Conservation (phyloP, 2,113 vertebrate species). For the Pungitius pungitius region DNA sequence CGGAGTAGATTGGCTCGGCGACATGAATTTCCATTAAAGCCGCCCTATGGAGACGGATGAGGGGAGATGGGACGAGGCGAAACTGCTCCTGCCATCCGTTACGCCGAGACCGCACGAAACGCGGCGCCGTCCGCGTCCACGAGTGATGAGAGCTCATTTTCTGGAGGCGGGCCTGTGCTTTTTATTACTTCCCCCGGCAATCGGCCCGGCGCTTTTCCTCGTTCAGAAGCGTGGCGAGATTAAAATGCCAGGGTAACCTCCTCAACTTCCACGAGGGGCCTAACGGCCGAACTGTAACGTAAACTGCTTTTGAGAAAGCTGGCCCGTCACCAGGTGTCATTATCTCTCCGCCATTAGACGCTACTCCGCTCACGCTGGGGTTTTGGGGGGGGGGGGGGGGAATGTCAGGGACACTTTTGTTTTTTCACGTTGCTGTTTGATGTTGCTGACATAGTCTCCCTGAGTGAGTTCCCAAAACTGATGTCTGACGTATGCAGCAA, state of each 20-base stretch:
- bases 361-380: constrained; percentile 68
- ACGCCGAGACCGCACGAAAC: constrained; percentile 35
- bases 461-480: constrained; percentile 72
- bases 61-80: constrained; percentile 61
- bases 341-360: constrained; percentile 74
- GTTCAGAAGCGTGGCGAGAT: constrained; percentile 65
- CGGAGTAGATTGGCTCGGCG: constrained; percentile 73
- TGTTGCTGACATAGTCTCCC: constrained; percentile 76
- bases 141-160: constrained; percentile 63
- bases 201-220: constrained; percentile 56
- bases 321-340: constrained; percentile 78
- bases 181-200: constrained; percentile 65
- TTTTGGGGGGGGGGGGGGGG: too few relatives aligned
- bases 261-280: constrained; percentile 76
- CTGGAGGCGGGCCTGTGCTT: constrained; percentile 60
- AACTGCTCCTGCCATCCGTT: constrained; percentile 65
- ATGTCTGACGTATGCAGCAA: constrained; percentile 65
- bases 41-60: constrained; percentile 80
- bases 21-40: constrained; percentile 80
- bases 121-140: constrained; percentile 43
- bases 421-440: constrained; percentile 80
- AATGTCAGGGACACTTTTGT: constrained; percentile 79
- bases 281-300: constrained; percentile 74
- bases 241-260: constrained; percentile 80
- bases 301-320: constrained; percentile 78